Evolutionary conservation across 2,888 invertebrate species (phyloP).

Genomic region (Acleris sparsana): DNA sequence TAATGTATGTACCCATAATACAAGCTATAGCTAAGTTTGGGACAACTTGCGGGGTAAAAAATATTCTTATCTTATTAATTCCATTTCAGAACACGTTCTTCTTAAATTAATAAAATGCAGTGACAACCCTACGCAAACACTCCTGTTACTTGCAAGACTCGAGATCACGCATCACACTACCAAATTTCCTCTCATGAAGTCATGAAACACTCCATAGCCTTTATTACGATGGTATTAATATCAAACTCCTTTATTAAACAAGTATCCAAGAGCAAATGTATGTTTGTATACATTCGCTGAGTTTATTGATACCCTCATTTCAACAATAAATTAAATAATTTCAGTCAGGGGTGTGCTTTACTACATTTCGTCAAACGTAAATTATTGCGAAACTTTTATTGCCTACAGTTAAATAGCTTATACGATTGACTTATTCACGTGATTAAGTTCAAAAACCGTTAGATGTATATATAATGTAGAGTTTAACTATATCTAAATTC

Average conservation of each 20-base stretch:
- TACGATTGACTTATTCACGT: background rate
- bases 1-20: no score
- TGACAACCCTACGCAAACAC: slow-evolving; percentile 25
- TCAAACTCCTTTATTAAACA: slow-evolving; percentile 2
- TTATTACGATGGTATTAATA: background rate
- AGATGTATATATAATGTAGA: no score
- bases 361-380: slow-evolving; percentile 11
- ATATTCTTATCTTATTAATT: no score
- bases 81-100: no score
- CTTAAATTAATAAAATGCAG: background rate
- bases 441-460: background rate
- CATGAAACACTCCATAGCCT: slow-evolving; percentile 5
- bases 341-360: slow-evolving; percentile 15
- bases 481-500: no score
- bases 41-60: no score
- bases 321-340: slow-evolving; percentile 35
- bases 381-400: slow-evolving; percentile 18
- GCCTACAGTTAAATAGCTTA: background rate
- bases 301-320: slow-evolving; percentile 37
- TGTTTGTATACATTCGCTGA: slow-evolving; percentile 24
- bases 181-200: slow-evolving; percentile 6
- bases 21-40: no score
- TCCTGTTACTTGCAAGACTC: slow-evolving; percentile 40
- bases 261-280: slow-evolving; percentile 1
- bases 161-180: slow-evolving; percentile 24